These are phyloP conservation scores for Dascyllus trimaculatus DNA, from an alignment of 2,113 vertebrate genomes.

Conservation along the genomic window DNA sequence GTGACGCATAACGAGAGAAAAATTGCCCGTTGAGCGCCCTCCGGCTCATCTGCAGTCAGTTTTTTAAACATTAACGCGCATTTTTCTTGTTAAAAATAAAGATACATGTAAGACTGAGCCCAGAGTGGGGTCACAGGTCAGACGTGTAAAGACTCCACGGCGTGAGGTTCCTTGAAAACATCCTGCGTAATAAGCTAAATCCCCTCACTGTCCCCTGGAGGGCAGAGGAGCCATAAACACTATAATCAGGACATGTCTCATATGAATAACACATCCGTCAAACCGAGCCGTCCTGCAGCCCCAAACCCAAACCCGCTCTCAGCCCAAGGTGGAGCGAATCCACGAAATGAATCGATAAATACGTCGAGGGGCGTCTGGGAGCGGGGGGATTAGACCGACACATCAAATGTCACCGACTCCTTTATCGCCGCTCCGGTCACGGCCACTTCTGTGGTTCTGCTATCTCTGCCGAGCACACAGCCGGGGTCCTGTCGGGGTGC, in stretches of 20 bases:
- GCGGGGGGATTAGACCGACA: constrained; percentile 68
- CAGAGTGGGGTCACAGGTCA: neutral
- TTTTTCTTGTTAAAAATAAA: neutral
- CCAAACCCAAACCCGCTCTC: constrained; percentile 32
- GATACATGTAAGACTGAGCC: neutral
- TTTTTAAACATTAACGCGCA: neutral
- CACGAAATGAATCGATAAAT: constrained; percentile 68
- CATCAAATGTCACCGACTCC: constrained; percentile 74
- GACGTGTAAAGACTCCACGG: neutral
- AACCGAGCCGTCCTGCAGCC: constrained; percentile 42
- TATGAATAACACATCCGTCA: constrained; percentile 54
- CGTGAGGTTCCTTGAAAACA: neutral
- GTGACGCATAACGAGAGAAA: too few relatives aligned
- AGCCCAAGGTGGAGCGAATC: constrained; percentile 53
- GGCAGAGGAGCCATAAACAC: constrained; percentile 32
- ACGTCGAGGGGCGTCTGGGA: constrained; percentile 57
- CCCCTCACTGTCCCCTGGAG: neutral
- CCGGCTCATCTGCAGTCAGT: neutral
- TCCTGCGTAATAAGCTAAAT: neutral
- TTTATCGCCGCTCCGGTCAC: constrained; percentile 75
- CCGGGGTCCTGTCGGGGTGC: constrained; percentile 88
- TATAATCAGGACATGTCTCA: constrained; percentile 40
- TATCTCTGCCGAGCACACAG: constrained; percentile 90
- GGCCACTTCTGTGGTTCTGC: constrained; percentile 82
- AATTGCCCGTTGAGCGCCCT: too few relatives aligned